These are phyloP conservation scores for Lasioglossum oenotherae DNA, from an alignment of 2,888 invertebrate species.

Conservation along the genomic window DNA sequence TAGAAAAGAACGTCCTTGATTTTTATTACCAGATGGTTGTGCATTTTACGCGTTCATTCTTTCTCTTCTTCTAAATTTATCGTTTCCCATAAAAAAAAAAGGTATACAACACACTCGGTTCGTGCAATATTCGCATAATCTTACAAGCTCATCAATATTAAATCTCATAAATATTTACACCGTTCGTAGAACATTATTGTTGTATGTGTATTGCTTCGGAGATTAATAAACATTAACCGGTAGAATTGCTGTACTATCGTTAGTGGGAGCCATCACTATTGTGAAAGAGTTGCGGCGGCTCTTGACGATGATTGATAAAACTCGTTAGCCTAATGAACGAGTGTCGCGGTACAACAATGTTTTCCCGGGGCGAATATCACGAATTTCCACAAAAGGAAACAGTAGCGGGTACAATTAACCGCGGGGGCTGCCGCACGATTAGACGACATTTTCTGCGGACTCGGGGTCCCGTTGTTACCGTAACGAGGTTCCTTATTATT, in stretches of 20 bases:
- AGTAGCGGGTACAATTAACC: conserved; percentile 25
- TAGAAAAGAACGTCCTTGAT: conserved; percentile 22
- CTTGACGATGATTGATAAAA: neutral
- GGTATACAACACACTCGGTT: neutral
- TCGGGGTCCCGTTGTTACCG: conserved; percentile 43
- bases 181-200: neutral
- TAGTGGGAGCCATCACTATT: neutral
- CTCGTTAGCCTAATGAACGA: conserved; percentile 11
- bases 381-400: conserved; percentile 1
- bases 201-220: neutral
- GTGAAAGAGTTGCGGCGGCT: neutral
- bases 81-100: neutral
- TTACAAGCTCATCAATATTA: neutral
- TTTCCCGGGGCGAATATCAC: neutral
- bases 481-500: conserved; percentile 67
- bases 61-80: neutral
- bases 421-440: conserved; percentile 14
- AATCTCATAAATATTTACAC: neutral
- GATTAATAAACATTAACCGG: neutral
- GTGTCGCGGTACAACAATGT: neutral
- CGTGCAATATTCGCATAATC: neutral
- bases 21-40: conserved; percentile 7
- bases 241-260: neutral
- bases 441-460: conserved; percentile 50
- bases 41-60: neutral